Evolutionary conservation across 1,140 invertebrate genomes (phyloP).

Genomic region (Drosophila hydei): DNA sequence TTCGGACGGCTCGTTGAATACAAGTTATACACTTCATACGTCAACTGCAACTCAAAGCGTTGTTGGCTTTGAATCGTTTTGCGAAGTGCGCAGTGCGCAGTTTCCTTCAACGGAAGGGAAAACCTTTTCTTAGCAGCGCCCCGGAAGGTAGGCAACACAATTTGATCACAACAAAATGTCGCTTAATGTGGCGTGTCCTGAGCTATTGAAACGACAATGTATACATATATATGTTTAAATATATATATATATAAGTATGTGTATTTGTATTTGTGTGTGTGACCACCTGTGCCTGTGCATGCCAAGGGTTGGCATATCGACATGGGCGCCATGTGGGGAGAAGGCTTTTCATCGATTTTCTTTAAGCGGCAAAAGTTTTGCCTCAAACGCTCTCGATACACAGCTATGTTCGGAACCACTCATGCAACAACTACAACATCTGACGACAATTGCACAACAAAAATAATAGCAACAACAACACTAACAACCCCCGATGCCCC

Average conservation of each 20-base stretch:
- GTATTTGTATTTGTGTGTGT: not conserved
- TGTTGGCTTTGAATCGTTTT: slow-evolving; percentile 35
- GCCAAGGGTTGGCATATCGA: slow-evolving; percentile 22
- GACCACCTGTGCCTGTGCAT: slow-evolving; percentile 31
- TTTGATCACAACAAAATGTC: slow-evolving; percentile 76
- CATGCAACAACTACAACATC: slow-evolving; percentile 58
- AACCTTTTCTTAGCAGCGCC: slow-evolving; percentile 37
- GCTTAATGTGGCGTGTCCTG: slow-evolving; percentile 74
- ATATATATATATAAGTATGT: not conserved
- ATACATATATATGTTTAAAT: slow-evolving; percentile 1
- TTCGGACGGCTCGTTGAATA: not conserved
- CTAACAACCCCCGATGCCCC: slow-evolving; percentile 32
- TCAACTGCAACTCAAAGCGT: slow-evolving; percentile 32
- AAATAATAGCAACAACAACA: slow-evolving; percentile 39
- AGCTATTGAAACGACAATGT: slow-evolving; percentile 19
- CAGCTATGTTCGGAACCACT: slow-evolving; percentile 49
- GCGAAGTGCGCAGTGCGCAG: slow-evolving; percentile 61
- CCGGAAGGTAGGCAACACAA: slow-evolving; percentile 59
- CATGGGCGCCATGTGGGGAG: slow-evolving; percentile 6
- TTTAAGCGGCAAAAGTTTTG: slow-evolving; percentile 63
- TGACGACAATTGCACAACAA: slow-evolving; percentile 65
- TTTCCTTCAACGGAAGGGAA: slow-evolving; percentile 27
- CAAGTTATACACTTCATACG: slow-evolving; percentile 32
- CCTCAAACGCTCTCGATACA: slow-evolving; percentile 39
- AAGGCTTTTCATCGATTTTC: slow-evolving; percentile 68